These are phyloP conservation scores for Caretta caretta DNA, from an alignment of 2,113 vertebrate species.

Conservation along the genomic window DNA sequence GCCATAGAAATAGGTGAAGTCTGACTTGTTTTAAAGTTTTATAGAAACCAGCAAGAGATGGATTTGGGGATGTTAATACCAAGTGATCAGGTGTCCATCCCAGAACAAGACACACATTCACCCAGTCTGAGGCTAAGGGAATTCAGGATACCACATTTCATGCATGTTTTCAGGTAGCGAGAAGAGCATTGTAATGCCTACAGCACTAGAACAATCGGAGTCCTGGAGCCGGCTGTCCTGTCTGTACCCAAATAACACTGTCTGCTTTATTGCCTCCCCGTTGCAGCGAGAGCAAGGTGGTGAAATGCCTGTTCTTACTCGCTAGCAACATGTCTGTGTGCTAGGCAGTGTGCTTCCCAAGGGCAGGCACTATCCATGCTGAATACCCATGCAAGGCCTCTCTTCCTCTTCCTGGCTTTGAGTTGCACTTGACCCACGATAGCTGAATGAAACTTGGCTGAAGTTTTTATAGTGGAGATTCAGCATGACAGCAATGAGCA, in stretches of 20 bases:
- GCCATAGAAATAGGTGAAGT: neutral
- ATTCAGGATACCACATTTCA: rapidly evolving
- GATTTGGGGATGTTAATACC: rapidly evolving
- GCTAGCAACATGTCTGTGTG: neutral
- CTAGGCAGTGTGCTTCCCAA: neutral
- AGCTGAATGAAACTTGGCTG: neutral
- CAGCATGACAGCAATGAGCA: neutral
- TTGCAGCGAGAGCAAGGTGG: neutral
- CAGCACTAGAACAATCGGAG: rapidly evolving
- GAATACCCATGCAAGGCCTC: neutral
- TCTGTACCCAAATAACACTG: rapidly evolving
- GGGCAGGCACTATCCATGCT: neutral
- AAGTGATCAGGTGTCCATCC: rapidly evolving
- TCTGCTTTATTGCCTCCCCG: neutral
- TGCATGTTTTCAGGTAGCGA: rapidly evolving
- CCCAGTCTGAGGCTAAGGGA: neutral
- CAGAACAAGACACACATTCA: rapidly evolving
- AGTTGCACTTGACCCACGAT: neutral
- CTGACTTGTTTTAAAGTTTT: rapidly evolving
- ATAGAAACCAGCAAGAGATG: rapidly evolving
- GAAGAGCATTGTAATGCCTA: rapidly evolving
- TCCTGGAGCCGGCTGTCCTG: rapidly evolving
- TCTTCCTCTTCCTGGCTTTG: neutral
- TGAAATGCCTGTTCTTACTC: neutral
- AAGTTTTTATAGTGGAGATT: neutral